Evolutionary conservation across 2,888 invertebrate species (phyloP), one percentile per base, ranked within the genome.

Genomic region (Calliopum simillimum): DNA sequence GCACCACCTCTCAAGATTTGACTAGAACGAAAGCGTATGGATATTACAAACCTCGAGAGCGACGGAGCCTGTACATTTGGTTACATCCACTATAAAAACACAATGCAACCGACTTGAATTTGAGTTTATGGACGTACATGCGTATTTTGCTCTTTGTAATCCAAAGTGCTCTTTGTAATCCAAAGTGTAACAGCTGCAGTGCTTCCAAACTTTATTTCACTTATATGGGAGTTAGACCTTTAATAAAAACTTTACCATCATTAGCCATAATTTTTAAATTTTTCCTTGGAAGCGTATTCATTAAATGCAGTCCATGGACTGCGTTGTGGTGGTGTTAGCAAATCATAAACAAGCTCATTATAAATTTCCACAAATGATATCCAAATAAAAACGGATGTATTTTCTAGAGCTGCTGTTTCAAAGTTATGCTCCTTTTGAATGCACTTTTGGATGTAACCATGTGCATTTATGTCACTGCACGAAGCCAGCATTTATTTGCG

Each of bases 51-150:
- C n/a, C n/a, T n/a, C n/a, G n/a, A n/a, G n/a, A n/a, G n/a, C n/a
- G n/a, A n/a, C n/a, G n/a, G n/a, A n/a, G n/a, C n/a, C n/a, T n/a
- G n/a, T n/a, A n/a, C n/a, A n/a, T n/a, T n/a, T n/a, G n/a, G n/a
- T n/a, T n/a, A n/a, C n/a, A n/a, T n/a, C n/a, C n/a, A n/a, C n/a
- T n/a, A n/a, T n/a, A n/a, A n/a, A n/a, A n/a, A n/a, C n/a, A n/a
- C n/a, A n/a, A n/a, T 98, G 98, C 0, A 96, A 96, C 13, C 97
- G 88, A 56, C 96, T 96, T 0, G 95, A 96, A 73, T 91, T 91
- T 0, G 90, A 88, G 83, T 97, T 96, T 0, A 97, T 88, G 0
- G 91, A 90, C 0, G 96, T 96, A 0, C 92, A 88, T 0, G 94
- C 95, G 64, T 84, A 77, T 91, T 92, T 76, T 13, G 96, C 87